Percentiles rank a stretch among this genome's conserved stretches.
Evolutionary conservation across 2,113 vertebrate genomes (phyloP).

Genomic region (Ceuthmochares aereus): DNA sequence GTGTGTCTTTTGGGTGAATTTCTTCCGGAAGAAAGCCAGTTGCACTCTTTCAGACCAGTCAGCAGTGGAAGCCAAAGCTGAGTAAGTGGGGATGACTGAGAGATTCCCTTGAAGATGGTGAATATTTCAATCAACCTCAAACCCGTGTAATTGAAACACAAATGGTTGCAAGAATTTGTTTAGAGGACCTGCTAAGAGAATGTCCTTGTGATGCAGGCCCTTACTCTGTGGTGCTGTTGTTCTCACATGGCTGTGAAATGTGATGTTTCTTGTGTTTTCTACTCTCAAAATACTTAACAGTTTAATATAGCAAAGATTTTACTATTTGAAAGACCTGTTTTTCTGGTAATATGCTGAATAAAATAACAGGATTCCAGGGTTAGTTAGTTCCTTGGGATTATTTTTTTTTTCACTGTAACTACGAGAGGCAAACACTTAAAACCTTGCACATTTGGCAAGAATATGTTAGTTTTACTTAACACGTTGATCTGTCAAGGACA

Average conservation of each 20-base stretch:
- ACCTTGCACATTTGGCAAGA: neutral
- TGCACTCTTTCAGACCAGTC: fast-evolving
- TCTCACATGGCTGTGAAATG: neutral
- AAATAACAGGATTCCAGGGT: neutral
- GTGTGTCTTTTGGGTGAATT: neutral
- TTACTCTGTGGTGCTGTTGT: neutral
- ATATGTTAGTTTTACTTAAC: neutral
- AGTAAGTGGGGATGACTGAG: neutral
- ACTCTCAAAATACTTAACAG: neutral
- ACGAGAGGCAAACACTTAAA: neutral
- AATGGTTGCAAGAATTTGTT: neutral
- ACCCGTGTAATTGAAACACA: neutral
- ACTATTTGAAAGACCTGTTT: neutral
- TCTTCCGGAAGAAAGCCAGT: neutral
- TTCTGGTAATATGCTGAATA: neutral
- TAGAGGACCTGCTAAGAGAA: neutral
- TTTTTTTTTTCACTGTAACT: neutral
- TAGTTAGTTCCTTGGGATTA: neutral
- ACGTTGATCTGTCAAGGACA: neutral
- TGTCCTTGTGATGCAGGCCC: neutral
- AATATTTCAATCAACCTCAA: neutral
- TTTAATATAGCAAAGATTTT: neutral
- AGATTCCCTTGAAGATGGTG: neutral
- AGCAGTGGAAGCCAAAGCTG: neutral
- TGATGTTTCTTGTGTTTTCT: neutral